These are phyloP conservation scores for Sarcophaga subvicina DNA, from an alignment of 2,888 invertebrate genomes.

Conservation along the genomic window DNA sequence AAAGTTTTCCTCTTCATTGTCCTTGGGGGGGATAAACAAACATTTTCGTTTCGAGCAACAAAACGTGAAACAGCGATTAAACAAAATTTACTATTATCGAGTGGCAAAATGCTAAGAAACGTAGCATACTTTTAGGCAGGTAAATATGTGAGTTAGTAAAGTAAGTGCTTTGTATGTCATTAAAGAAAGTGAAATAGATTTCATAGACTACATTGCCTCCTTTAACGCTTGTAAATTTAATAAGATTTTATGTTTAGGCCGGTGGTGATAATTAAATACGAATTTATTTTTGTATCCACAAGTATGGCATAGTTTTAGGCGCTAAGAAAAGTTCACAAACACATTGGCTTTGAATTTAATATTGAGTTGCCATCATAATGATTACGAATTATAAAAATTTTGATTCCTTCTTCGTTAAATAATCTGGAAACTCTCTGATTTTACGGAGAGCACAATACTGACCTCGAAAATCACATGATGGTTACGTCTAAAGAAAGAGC, in stretches of 20 bases:
- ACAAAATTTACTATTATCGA: background rate
- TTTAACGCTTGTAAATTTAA: background rate
- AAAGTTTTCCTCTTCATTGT: slow-evolving; percentile 2
- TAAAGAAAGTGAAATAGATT: background rate
- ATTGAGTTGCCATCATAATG: no score
- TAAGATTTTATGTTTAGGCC: slow-evolving; percentile 7
- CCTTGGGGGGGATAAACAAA: slow-evolving; percentile 27
- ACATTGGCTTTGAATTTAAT: no score
- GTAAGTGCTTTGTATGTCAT: no score
- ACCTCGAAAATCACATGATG: no score
- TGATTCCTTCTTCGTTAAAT: no score
- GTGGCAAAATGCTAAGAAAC: background rate
- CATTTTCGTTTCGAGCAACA: background rate
- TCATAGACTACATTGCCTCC: background rate
- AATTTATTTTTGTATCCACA: slow-evolving; percentile 13
- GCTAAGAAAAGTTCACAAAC: background rate
- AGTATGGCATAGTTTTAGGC: background rate
- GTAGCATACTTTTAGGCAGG: slow-evolving; percentile 8
- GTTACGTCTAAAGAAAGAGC: no score
- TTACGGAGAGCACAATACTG: no score
- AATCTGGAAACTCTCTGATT: no score
- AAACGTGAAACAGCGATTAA: background rate
- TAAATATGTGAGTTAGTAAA: background rate
- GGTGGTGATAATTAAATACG: slow-evolving; percentile 13
- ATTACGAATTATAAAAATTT: no score